A percentile compares a stretch with the other conserved stretches of the same genome.
phyloP scores from a whole-genome alignment of 2,797 vertebrate genomes.

The Crax fasciolata region DNA sequence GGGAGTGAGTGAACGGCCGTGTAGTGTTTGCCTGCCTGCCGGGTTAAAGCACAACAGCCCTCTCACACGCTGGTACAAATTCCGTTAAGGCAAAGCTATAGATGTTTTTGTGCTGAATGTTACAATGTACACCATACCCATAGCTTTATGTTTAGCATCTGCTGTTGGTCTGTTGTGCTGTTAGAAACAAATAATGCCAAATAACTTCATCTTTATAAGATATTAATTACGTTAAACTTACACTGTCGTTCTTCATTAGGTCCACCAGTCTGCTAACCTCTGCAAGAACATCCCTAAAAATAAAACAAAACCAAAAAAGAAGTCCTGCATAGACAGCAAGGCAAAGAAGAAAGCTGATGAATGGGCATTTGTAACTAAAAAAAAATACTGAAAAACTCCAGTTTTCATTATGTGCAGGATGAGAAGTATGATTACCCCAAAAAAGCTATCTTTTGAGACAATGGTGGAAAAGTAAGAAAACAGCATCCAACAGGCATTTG shows the following conservation, averaged over 20 bases:
- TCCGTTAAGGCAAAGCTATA: background rate
- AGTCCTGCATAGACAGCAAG: background rate
- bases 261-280: constrained; percentile 77
- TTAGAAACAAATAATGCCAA: background rate
- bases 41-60: background rate
- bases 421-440: background rate
- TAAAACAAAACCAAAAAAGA: background rate
- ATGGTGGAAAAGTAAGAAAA: background rate
- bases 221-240: constrained; percentile 59
- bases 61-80: background rate
- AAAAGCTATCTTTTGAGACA: background rate
- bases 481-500: background rate
- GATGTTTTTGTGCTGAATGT: background rate
- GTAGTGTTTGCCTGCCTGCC: background rate
- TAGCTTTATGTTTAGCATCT: background rate
- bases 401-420: background rate
- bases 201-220: background rate
- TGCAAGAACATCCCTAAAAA: constrained; percentile 68
- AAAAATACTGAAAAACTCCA: background rate
- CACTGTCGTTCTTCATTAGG: constrained; percentile 75
- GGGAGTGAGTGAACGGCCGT: background rate
- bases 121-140: background rate
- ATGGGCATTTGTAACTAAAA: background rate
- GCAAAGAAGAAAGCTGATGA: background rate
- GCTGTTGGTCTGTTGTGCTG: background rate